Evolutionary conservation across 2,888 invertebrate genomes (phyloP), one percentile per base, ranked within the genome.

Genomic region (Ectemnius lituratus): DNA sequence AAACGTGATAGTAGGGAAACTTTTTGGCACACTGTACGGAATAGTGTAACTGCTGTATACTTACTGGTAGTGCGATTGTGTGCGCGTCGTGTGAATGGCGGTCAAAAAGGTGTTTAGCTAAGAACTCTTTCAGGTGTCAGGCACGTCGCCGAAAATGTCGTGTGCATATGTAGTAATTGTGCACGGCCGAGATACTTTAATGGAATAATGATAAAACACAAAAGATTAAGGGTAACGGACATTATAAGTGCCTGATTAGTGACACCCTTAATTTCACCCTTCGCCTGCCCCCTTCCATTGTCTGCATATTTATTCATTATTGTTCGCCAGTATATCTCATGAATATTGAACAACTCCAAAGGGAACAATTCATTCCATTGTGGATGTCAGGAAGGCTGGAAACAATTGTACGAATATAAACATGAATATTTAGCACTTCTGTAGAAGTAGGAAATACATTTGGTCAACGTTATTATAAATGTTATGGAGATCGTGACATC

Each of bases 171-270:
- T 37, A 66, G 67, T 63, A 56, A 23, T 23, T 23, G 23, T 23
- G 28, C 58, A 59, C 62, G 16, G 62, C 60, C 61, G 70, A 78
- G 59, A 67, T 62, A 73, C 59, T 68, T 78, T 62, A 58, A 79
- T 45, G 58, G 65, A 66, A 63, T n/a, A 60, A 63, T 49, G 66
- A 37, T 69, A 59, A 75, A 71, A 64, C 56, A 79, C 70, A 73
- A 74, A 62, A 45, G 47, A 62, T 13, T 80, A 84, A 82, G 83
- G 85, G 85, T 84, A 84, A 85, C 86, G 84, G 87, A 88, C 87
- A 86, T 87, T 87, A 86, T 85, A 85, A 90, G 90, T 90, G 90
- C 90, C 90, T 90, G 88, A 89, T 89, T 89, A 88, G 88, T 87
- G 85, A 88, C 86, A 84, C 87, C 88, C 85, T 82, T 80, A 78